Evolutionary conservation across 2,888 invertebrate species (phyloP), one percentile per base, ranked within the genome.

Genomic region (Argyresthia albistria): DNA sequence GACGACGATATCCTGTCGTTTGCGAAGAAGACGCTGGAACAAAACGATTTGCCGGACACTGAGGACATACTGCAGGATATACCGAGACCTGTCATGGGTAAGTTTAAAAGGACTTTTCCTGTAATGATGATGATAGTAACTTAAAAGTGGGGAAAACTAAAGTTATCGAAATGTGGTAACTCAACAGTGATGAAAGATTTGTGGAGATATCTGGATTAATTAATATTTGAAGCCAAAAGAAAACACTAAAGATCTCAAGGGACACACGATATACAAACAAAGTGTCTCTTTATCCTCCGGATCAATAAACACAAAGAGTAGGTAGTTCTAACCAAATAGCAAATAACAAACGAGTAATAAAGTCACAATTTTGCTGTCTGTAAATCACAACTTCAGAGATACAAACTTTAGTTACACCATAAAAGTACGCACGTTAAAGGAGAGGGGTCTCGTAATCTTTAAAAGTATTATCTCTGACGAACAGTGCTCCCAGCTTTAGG

Each of bases 1-100:
- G 73, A 73, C 50, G 77, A 81, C 42, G 81, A 86, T 57, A 78
- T 87, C 37, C 56, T 86, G 45, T 75, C 77, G n/a, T 87, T 86
- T 56, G 84, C 83, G 9, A 87, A 79, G 65, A 80, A 76, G 59
- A 86, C 84, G 0, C 60, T 86, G 3, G 73, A 82, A 54, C 74
- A 73, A 3, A 71, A 70, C 1, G 76, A 81, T 46, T 55, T 80
- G 43, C 82, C 84, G 0, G 80, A 86, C 43, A 80, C 79, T 43
- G 86, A 86, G 55, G 82, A 84, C 47, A 73, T 83, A 54, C 60
- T 80, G 39, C 67, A 59, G 46, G 66, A 64, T 51, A 65, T 81
- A 57, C 73, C 74, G 0, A 70, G 59, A 60, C 54, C 62, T 53
- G 56, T 61, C 48, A 72, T 66, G 51, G 84, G 84, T 84, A 66